These are phyloP conservation scores for Hylaeus volcanicus DNA, from an alignment of 1,140 invertebrate genomes.

Conservation along the genomic window DNA sequence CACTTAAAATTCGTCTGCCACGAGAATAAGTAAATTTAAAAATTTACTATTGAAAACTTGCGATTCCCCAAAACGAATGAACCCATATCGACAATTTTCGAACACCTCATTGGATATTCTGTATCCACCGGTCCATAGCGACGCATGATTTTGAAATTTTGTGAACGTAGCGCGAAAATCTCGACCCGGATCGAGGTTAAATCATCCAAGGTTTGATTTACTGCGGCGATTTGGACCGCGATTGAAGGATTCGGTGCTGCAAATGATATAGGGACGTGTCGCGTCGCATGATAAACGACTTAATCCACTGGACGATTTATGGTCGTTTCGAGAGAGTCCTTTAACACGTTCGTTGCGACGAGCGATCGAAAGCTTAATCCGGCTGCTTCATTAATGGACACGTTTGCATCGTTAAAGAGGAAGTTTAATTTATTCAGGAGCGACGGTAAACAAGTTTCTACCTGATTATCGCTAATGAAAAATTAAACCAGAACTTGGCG, in stretches of 20 bases:
- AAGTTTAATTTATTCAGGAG: neutral
- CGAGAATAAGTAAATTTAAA: no score
- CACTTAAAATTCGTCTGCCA: no score
- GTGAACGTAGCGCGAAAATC: neutral
- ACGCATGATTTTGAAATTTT: neutral
- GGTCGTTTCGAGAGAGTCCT: neutral
- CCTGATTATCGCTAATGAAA: neutral
- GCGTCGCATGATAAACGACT: slow-evolving; percentile 26
- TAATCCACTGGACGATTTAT: slow-evolving; percentile 39
- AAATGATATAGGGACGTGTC: slow-evolving; percentile 18
- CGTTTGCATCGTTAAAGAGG: neutral
- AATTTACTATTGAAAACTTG: no score
- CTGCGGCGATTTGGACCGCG: slow-evolving; percentile 1
- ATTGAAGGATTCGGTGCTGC: slow-evolving; percentile 18
- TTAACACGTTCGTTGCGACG: slow-evolving; percentile 19
- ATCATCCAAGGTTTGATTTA: slow-evolving; percentile 5
- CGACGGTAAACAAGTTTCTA: neutral
- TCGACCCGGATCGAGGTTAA: neutral
- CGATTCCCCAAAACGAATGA: no score
- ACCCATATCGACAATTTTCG: no score
- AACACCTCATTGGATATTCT: no score
- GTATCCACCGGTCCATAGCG: neutral
- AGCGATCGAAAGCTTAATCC: slow-evolving; percentile 6
- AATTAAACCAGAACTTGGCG: neutral
- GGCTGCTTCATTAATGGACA: neutral